phyloP scores from a whole-genome alignment of 2,113 vertebrate species.

The Trogon melanurus region DNA sequence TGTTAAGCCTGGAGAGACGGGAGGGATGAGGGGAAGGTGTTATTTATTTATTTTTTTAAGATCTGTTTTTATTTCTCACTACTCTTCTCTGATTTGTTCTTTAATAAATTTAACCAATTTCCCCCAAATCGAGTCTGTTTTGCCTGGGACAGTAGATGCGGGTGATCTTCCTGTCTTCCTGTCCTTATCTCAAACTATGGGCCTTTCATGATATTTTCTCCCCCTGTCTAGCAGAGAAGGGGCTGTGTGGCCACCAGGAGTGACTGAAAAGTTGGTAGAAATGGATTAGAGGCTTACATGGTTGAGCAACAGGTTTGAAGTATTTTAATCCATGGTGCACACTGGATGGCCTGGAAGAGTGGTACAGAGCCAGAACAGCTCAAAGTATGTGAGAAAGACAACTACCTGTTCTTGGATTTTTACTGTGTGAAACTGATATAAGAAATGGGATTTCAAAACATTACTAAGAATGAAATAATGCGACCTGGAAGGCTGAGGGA shows the following conservation, averaged over 20 bases:
- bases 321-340: not conserved
- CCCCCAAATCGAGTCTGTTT: too few species aligned
- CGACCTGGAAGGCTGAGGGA: not conserved
- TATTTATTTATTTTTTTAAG: too few species aligned
- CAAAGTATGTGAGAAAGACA: not conserved
- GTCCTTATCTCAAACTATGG: too few species aligned
- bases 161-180: too few species aligned
- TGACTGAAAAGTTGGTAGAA: not conserved
- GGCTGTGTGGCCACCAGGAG: not conserved
- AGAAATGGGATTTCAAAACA: not conserved
- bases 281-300: not conserved
- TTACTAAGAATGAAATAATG: slow-evolving; percentile 9
- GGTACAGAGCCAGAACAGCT: not conserved
- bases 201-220: too few species aligned
- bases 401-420: not conserved
- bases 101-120: too few species aligned
- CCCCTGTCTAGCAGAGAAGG: too few species aligned
- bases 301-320: not conserved
- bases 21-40: too few species aligned
- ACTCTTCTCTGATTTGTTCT: too few species aligned
- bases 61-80: too few species aligned
- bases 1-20: too few species aligned
- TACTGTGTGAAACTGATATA: not conserved
- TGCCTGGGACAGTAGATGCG: too few species aligned
- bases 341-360: not conserved